Conservation (phyloP, 2,113 vertebrate species). For the Aplodontia rufa region DNA sequence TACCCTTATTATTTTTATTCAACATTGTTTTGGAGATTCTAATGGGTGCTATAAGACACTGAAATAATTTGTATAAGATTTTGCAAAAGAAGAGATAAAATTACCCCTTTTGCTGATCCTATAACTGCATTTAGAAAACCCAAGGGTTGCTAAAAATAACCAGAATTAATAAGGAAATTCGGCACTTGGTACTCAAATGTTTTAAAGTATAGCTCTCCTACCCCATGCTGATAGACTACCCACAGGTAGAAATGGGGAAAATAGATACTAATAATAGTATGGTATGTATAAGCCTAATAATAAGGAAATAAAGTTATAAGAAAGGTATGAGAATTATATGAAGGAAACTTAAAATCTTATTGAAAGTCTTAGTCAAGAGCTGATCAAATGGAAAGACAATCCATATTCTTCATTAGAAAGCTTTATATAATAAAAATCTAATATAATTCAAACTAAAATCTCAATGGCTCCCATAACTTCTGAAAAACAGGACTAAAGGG, state of each 20-base stretch:
- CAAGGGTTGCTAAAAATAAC: background rate
- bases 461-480: background rate
- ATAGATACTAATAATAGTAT: background rate
- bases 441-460: background rate
- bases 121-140: background rate
- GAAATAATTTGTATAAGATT: background rate
- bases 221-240: background rate
- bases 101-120: background rate
- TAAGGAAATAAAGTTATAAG: background rate
- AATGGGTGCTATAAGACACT: background rate
- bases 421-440: background rate
- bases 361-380: background rate
- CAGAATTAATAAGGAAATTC: constrained; percentile 7
- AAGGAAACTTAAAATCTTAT: constrained; percentile 10
- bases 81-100: background rate
- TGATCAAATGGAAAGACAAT: background rate
- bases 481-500: constrained; percentile 5
- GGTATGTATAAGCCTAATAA: background rate
- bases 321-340: background rate
- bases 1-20: background rate
- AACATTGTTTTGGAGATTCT: background rate
- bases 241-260: background rate
- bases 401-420: background rate
- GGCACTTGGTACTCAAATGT: background rate
- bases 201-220: background rate